A percentile compares a stretch with the other conserved stretches of the same genome.
Evolutionary conservation across 64 coral and sea anemone species (phyloP).

Genomic region (Pocillopora damicornis): DNA sequence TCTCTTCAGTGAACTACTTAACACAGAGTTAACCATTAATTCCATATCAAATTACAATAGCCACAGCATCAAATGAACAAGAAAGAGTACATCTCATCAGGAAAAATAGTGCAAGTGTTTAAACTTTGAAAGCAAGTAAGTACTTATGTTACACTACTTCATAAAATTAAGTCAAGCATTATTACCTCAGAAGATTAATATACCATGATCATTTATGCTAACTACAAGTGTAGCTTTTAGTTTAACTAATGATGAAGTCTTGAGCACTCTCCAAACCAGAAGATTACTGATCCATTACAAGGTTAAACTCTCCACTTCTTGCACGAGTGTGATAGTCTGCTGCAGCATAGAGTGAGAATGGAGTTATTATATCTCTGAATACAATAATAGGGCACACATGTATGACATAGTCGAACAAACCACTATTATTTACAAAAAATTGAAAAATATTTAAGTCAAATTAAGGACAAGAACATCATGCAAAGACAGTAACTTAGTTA

Average conservation of each 20-base stretch:
- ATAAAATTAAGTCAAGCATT: neutral
- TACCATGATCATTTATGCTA: neutral
- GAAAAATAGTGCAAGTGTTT: too few species aligned
- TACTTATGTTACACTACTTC: too few species aligned
- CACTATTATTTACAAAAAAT: neutral
- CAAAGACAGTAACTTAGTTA: neutral
- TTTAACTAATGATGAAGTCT: conserved; percentile 31
- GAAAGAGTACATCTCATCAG: too few species aligned
- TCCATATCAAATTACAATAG: too few species aligned
- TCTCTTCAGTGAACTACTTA: too few species aligned
- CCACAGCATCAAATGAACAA: too few species aligned
- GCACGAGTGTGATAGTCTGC: conserved; percentile 37
- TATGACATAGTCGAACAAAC: neutral
- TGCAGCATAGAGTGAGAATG: conserved; percentile 37
- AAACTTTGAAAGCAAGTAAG: too few species aligned
- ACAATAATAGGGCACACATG: neutral
- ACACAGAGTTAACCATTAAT: too few species aligned
- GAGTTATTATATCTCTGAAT: neutral
- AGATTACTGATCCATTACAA: conserved; percentile 44
- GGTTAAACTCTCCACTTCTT: conserved; percentile 44
- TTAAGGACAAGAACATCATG: neutral
- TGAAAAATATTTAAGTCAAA: neutral
- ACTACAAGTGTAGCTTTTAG: neutral
- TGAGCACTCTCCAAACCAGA: conserved; percentile 18
- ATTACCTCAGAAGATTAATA: neutral